Conservation (phyloP, 1,140 invertebrate genomes). For the Drosophila eugracilis region DNA sequence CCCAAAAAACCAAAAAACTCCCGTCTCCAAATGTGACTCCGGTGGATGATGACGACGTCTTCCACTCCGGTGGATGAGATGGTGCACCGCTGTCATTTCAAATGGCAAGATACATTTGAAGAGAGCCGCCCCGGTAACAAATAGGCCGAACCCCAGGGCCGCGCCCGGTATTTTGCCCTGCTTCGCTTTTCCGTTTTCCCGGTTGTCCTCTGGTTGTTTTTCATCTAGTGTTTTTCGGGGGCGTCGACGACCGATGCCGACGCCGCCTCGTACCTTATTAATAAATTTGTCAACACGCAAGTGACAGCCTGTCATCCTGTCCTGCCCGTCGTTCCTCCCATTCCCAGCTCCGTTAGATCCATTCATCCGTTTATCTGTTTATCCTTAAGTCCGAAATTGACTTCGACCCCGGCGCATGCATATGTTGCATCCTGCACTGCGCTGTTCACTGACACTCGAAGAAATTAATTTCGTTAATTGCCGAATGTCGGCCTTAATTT, state of each 20-base stretch:
- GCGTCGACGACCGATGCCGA: slow-evolving; percentile 58
- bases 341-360: slow-evolving; percentile 5
- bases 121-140: slow-evolving; percentile 76
- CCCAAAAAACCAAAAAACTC: slow-evolving; percentile 31
- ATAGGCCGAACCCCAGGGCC: slow-evolving; percentile 63
- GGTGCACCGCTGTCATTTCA: slow-evolving; percentile 70
- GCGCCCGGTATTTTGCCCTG: slow-evolving; percentile 52
- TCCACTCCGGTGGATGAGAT: slow-evolving; percentile 39
- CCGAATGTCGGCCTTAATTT: slow-evolving; percentile 28
- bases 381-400: slow-evolving; percentile 69
- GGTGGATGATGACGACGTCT: slow-evolving; percentile 62
- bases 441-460: slow-evolving; percentile 34
- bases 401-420: slow-evolving; percentile 64
- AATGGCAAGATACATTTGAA: slow-evolving; percentile 74
- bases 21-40: slow-evolving; percentile 11
- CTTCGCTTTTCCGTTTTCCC: slow-evolving; percentile 30
- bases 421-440: slow-evolving; percentile 75
- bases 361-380: slow-evolving; percentile 71
- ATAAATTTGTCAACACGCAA: slow-evolving; percentile 84
- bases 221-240: slow-evolving; percentile 61
- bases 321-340: slow-evolving; percentile 40
- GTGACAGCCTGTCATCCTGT: slow-evolving; percentile 80
- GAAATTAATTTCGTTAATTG: slow-evolving; percentile 66
- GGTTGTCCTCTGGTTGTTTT: slow-evolving; percentile 42
- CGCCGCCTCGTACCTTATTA: slow-evolving; percentile 79